Evolutionary conservation across 2,888 invertebrate species (phyloP).

Genomic region (Melieria picta): DNA sequence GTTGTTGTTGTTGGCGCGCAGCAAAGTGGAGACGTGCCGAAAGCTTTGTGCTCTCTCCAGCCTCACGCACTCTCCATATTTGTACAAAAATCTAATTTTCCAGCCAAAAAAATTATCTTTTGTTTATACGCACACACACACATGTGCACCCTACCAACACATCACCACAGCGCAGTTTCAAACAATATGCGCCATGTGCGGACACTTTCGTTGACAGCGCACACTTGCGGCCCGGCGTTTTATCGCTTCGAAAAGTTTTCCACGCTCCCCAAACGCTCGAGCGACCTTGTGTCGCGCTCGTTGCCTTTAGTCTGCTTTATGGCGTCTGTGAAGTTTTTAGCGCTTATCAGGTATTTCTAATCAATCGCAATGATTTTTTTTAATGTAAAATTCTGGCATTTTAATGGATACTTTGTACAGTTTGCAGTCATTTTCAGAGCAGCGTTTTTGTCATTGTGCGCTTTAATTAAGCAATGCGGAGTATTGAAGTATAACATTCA

Average conservation of each 20-base stretch:
- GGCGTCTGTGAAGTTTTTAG: conserved; percentile 21
- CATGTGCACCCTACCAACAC: background rate
- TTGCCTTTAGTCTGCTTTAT: background rate
- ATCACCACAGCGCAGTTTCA: background rate
- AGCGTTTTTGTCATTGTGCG: too few species aligned
- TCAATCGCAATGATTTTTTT: background rate
- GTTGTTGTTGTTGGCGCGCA: background rate
- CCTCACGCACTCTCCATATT: background rate
- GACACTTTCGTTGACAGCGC: conserved; percentile 15
- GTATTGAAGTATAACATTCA: too few species aligned
- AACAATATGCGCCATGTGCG: background rate
- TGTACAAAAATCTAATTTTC: background rate
- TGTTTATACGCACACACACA: background rate
- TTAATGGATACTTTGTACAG: too few species aligned
- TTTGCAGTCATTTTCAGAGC: too few species aligned
- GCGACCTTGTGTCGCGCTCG: background rate
- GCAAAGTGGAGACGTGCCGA: conserved; percentile 3
- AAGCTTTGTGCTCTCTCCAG: conserved; percentile 3
- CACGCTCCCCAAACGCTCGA: background rate
- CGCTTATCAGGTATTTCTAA: conserved; percentile 8
- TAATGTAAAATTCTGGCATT: too few species aligned
- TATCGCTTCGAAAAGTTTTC: conserved; percentile 17
- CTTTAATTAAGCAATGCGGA: too few species aligned
- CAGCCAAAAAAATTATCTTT: background rate
- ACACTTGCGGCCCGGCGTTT: background rate